Conservation (phyloP, 2,113 vertebrate genomes). For the Colius striatus region DNA sequence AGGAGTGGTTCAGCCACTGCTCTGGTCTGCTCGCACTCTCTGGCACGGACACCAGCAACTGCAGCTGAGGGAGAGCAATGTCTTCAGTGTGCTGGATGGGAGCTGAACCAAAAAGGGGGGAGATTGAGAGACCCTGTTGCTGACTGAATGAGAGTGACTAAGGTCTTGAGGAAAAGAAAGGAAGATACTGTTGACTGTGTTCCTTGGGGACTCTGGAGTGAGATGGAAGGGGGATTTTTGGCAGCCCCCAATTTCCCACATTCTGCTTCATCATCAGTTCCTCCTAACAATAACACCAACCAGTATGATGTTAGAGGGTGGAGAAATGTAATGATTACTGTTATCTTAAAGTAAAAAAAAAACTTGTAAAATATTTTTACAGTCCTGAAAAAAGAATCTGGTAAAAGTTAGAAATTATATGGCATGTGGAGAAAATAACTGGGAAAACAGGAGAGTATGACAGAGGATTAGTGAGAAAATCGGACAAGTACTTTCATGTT, state of each 20-base stretch:
- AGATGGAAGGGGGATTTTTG: neutral
- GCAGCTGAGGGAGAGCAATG: neutral
- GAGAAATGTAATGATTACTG: neutral
- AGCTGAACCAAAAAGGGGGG: fast-evolving
- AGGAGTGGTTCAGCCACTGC: neutral
- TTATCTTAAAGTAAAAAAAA: neutral
- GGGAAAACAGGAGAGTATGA: neutral
- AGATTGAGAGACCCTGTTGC: too few relatives aligned
- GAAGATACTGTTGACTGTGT: neutral
- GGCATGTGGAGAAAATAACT: neutral
- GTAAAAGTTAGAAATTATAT: neutral
- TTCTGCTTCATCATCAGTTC: neutral
- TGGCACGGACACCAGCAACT: neutral
- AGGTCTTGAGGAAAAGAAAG: neutral
- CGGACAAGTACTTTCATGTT: neutral
- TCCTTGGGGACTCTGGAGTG: neutral
- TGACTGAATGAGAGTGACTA: neutral
- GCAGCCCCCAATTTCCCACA: neutral
- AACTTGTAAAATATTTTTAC: neutral
- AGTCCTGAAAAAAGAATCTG: neutral
- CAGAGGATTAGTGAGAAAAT: neutral
- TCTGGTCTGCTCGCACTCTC: fast-evolving
- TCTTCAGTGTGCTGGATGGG: neutral
- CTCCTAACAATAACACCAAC: neutral
- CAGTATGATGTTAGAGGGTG: fast-evolving